Base-by-base conservation (phyloP, 2,113 vertebrate species). In the Caranx ignobilis region DNA sequence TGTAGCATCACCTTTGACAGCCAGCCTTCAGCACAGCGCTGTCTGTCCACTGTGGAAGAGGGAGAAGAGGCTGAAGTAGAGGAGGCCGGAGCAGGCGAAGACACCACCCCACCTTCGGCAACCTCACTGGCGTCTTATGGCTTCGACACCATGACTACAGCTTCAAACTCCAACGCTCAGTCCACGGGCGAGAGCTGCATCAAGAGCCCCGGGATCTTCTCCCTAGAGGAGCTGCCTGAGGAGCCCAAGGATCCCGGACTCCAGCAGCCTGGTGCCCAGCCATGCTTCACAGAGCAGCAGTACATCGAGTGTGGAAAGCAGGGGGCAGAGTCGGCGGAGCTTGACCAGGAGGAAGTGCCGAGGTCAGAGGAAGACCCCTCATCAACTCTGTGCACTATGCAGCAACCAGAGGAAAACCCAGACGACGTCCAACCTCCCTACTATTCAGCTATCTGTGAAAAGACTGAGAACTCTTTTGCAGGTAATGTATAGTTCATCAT, bases 401-500 rank as follows among this genome's bases (percentile, higher is more conserved):
- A 88, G 54, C 73, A 79, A 50, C 72, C 78, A 9, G 82, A 82
- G 43, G 93, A 92, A 37, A 83, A 39, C 32, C 68, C 83, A 11
- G 87, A 89, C 7, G 90, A 91, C 73, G n/a, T 62, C 84, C 90
- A 91, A 65, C 92, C 93, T 65, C 87, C 89, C 2, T 95, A 94
- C 87, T 95, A 93, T 91, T 93, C 93, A 19, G 83, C 94, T 79
- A 85, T 94, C 79, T 93, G 92, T 79, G 93, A 95, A 94, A 95
- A 94, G 81, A 93, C 92, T 89, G 93, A 95, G 84, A 94, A 89
- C 85, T 83, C 93, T 91, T 86, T 94, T 81, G 76, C 94, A 96
- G 96, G 96, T 96, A 96, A 96, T 3, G 95, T 95, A 95, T 96
- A 95, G 93, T 82, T 80, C 66, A 71, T 71, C 70, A 67, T 78